Percentiles rank a stretch among this genome's conserved stretches.
phyloP scores from a whole-genome alignment of 2,797 vertebrate species.

The Hipposideros larvatus region DNA sequence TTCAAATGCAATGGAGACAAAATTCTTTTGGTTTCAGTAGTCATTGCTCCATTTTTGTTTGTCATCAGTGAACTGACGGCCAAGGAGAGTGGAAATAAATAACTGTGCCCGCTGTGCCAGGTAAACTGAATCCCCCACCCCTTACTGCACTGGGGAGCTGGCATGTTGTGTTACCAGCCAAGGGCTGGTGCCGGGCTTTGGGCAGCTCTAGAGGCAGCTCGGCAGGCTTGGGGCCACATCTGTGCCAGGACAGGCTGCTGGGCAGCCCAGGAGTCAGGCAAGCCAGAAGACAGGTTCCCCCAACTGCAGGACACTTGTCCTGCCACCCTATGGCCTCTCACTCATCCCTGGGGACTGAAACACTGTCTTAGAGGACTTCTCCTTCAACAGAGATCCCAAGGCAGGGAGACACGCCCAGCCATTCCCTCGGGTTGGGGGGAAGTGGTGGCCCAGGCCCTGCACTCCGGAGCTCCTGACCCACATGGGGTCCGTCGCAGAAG shows the following conservation, averaged over 20 bases:
- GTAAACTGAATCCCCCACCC: rapidly evolving
- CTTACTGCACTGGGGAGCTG: rapidly evolving
- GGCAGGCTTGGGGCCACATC: not conserved
- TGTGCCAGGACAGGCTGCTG: not conserved
- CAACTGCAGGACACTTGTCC: not conserved
- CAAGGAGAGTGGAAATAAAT: conserved; percentile 52
- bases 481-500: not conserved
- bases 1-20: conserved; percentile 80
- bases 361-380: not conserved
- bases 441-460: not conserved
- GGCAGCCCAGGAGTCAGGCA: rapidly evolving
- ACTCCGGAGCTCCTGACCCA: not conserved
- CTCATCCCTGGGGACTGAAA: not conserved
- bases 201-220: not conserved
- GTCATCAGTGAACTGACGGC: conserved; percentile 22
- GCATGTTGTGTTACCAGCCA: not conserved
- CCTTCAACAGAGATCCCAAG: not conserved
- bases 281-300: not conserved
- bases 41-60: conserved; percentile 63
- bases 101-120: not conserved
- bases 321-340: rapidly evolving
- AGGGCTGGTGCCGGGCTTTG: not conserved
- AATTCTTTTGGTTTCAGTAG: conserved; percentile 59
- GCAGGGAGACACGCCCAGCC: not conserved
- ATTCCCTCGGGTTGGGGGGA: not conserved